Conservation (phyloP, 2,888 invertebrate genomes). For the Ferrisia virgata region DNA sequence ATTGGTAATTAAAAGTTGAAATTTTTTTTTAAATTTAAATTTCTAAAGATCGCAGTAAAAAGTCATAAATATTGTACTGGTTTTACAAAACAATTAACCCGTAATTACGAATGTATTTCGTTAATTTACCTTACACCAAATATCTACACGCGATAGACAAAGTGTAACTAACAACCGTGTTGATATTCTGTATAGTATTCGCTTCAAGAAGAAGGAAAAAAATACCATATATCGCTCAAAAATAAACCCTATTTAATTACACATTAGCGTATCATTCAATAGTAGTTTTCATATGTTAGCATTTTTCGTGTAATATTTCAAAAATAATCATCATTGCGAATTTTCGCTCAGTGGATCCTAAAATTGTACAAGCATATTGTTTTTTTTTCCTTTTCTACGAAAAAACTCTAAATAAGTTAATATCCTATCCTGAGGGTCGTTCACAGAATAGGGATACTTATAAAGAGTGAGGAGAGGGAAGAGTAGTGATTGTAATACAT, state of each 20-base stretch:
- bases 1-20: not conserved
- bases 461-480: too few species aligned
- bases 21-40: not conserved
- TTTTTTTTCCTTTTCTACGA: too few species aligned
- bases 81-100: constrained; percentile 25
- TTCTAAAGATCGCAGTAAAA: not conserved
- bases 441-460: too few species aligned
- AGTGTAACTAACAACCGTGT: constrained; percentile 1
- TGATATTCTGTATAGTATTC: not conserved
- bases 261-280: not conserved
- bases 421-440: too few species aligned
- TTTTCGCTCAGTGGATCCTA: not conserved
- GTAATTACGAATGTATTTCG: constrained; percentile 8
- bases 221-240: not conserved
- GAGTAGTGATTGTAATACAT: too few species aligned
- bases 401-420: too few species aligned
- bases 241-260: not conserved
- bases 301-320: not conserved
- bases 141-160: not conserved
- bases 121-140: not conserved
- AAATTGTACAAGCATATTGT: not conserved
- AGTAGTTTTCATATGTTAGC: not conserved
- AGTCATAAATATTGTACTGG: constrained; percentile 27
- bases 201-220: not conserved
- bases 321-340: not conserved